These are phyloP conservation scores for Macrocentrus cingulum DNA, from an alignment of 1,140 invertebrate genomes.

Conservation along the genomic window DNA sequence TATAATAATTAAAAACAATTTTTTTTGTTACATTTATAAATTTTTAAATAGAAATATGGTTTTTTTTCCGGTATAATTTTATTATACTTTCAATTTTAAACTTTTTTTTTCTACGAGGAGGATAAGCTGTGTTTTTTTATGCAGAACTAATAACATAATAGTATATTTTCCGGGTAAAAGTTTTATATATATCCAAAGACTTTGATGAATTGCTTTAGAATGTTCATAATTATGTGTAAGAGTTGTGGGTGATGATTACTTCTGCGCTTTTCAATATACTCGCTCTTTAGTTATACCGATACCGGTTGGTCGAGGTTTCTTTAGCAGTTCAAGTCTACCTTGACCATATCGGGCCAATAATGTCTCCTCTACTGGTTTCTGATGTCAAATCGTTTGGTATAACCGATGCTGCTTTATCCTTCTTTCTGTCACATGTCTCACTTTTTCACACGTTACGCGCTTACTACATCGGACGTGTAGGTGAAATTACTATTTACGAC, in stretches of 20 bases:
- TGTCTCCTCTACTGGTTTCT: constrained; percentile 37
- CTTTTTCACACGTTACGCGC: no score
- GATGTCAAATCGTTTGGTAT: constrained; percentile 17
- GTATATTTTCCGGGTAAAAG: neutral
- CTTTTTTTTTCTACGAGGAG: no score
- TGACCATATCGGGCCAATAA: constrained; percentile 49
- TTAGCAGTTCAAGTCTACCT: constrained; percentile 41
- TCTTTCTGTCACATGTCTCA: constrained; percentile 21
- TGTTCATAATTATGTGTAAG: no score
- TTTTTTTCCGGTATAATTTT: no score
- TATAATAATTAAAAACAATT: no score
- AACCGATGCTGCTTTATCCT: neutral
- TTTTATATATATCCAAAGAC: neutral
- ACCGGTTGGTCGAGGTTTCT: constrained; percentile 34
- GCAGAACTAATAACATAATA: constrained; percentile 12
- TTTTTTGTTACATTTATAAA: no score
- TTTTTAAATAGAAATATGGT: no score
- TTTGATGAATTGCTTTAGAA: no score
- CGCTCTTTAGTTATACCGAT: constrained; percentile 33
- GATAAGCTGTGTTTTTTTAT: no score
- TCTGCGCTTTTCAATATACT: constrained; percentile 18
- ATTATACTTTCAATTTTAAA: no score
- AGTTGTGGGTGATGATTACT: constrained; percentile 18
- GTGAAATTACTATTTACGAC: constrained; percentile 51
- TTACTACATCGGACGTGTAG: constrained; percentile 40